Evolutionary conservation across 2,888 invertebrate genomes (phyloP).

Genomic region (Polyommatus iphigenia): DNA sequence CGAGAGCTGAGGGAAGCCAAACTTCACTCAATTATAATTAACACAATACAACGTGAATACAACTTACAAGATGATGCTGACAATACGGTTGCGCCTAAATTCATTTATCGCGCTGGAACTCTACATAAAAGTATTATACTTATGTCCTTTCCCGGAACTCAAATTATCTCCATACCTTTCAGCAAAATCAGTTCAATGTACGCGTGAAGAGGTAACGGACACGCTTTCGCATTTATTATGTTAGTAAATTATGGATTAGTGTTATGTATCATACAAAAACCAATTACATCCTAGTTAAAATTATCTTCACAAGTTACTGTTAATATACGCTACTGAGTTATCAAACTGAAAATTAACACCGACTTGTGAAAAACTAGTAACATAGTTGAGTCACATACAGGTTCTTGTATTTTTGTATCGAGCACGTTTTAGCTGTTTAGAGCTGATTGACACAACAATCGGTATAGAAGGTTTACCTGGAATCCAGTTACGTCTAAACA

Average conservation of each 20-base stretch:
- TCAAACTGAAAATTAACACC: neutral
- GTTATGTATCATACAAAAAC: neutral
- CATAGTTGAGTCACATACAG: neutral
- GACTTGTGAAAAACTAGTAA: neutral
- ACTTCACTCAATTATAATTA: too few species aligned
- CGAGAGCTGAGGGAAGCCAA: too few species aligned
- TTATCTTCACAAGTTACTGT: neutral
- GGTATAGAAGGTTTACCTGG: neutral
- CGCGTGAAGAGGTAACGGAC: too few species aligned
- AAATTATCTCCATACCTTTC: too few species aligned
- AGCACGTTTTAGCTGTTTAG: neutral
- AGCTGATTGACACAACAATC: conserved; percentile 1
- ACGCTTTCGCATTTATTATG: neutral
- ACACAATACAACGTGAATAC: too few species aligned
- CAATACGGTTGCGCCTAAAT: neutral
- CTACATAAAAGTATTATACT: neutral
- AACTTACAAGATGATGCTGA: neutral
- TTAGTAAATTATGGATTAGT: neutral
- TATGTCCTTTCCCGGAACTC: neutral
- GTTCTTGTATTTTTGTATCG: neutral
- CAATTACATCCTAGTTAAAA: neutral
- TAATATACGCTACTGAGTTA: neutral
- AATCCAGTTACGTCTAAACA: neutral
- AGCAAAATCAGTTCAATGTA: too few species aligned
- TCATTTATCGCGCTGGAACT: neutral